Evolutionary conservation across 1,140 invertebrate genomes (phyloP).

Genomic region (Rhopalosiphum maidis): DNA sequence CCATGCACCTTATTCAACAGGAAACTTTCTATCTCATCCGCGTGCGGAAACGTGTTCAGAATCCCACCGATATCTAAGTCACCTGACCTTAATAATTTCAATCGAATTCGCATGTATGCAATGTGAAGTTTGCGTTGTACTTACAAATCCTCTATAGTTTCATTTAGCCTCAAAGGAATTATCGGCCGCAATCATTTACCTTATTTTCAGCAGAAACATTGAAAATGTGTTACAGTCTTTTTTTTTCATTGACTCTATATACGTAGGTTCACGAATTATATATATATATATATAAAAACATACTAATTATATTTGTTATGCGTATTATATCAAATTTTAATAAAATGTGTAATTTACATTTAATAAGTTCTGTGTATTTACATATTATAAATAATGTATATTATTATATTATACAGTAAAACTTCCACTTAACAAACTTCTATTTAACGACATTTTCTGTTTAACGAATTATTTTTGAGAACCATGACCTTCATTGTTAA

Average conservation of each 20-base stretch:
- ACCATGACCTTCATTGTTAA: no score
- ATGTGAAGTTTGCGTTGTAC: neutral
- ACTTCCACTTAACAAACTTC: no score
- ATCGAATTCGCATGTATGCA: slow-evolving; percentile 17
- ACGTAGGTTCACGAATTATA: neutral
- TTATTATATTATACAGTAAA: no score
- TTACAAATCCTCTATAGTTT: neutral
- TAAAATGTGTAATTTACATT: neutral
- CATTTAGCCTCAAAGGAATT: slow-evolving; percentile 16
- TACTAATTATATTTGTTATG: neutral
- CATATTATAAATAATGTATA: no score
- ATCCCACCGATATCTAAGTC: slow-evolving; percentile 42
- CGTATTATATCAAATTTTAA: neutral
- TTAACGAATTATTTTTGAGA: no score
- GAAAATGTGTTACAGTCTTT: neutral
- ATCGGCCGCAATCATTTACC: slow-evolving; percentile 10
- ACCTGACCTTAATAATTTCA: slow-evolving; percentile 52
- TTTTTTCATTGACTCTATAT: neutral
- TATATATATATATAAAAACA: neutral
- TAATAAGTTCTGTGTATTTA: neutral
- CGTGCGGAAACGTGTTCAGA: slow-evolving; percentile 41
- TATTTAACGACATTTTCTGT: no score
- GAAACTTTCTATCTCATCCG: slow-evolving; percentile 52
- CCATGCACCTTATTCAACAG: slow-evolving; percentile 41
- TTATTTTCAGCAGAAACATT: neutral